Percentiles rank a stretch among this genome's conserved stretches.
phyloP scores from a whole-genome alignment of 2,888 invertebrate species.

The Mythimna albipuncta region DNA sequence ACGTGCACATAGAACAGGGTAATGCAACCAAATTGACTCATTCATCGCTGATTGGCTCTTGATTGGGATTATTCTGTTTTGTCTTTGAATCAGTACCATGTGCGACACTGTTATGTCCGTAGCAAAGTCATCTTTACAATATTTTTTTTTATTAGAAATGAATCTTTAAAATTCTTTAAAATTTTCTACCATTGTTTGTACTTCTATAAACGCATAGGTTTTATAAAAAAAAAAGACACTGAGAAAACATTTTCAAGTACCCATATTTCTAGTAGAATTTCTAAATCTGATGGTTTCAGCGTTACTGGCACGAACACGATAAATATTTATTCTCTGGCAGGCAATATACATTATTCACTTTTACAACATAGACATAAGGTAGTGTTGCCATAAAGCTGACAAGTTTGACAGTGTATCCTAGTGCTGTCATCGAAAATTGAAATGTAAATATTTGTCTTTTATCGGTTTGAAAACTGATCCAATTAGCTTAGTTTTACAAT shows the following conservation, averaged over 20 bases:
- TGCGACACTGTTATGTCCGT: not conserved
- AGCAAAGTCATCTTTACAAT: not conserved
- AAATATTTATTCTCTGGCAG: conserved; percentile 77
- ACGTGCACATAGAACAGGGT: conserved; percentile 13
- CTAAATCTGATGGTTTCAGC: conserved; percentile 77
- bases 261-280: conserved; percentile 69
- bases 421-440: conserved; percentile 50
- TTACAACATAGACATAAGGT: conserved; percentile 71
- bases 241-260: conserved; percentile 63
- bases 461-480: conserved; percentile 9
- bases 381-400: conserved; percentile 51
- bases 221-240: conserved; percentile 3
- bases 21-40: conserved; percentile 29
- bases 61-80: conserved; percentile 2
- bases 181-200: not conserved
- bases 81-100: not conserved
- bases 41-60: conserved; percentile 30
- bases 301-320: conserved; percentile 75
- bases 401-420: conserved; percentile 41
- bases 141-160: not conserved
- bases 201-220: not conserved
- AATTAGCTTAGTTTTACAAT: not conserved
- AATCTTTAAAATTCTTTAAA: not conserved
- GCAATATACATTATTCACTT: conserved; percentile 80
- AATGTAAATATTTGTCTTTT: conserved; percentile 23